Evolutionary conservation across 2,888 invertebrate genomes (phyloP), one percentile per base, ranked within the genome.

Genomic region (Drosophila limbata): DNA sequence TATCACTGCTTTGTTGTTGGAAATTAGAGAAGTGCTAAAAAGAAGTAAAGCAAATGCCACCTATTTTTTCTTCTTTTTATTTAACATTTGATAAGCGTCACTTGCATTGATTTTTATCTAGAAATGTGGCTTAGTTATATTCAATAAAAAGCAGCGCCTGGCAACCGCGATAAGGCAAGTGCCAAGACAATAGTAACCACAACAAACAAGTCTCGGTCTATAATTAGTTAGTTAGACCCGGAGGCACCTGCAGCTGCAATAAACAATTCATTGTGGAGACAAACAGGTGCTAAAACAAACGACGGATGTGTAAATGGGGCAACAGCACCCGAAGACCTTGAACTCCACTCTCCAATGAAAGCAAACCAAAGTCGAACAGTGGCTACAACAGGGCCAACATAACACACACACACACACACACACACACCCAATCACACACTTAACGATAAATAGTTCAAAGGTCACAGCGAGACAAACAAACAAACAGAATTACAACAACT

Each of bases 101-200:
- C 45, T 65, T 51, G 70, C 75, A 78, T 78, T 83, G 84, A 81
- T 81, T 73, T 78, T 76, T 84, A 81, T 84, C 73, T 73, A 68
- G n/a, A 51, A 25, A 62, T 35, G 25, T 40, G 21, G 44, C 21
- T 50, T 61, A 19, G 11, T 37, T 33, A 11, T 11, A 19, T 40
- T 31, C 25, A 4, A 48, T 42, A 28, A 42, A 42, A 19, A 17
- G 11, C 28, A 37, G 53, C 62, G 53, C 84, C 64, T 82, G 53
- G 84, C 82, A 84, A 74, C 77, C 42, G 19, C 59, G 76, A 77
- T 72, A 79, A 57, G 52, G 28, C 28, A 21, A 25, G 11, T 15
- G 31, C 15, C 15, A 17, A 50, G 50, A 50, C 19, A 47, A 13
- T 42, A 45, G 42, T 63, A 64, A 25, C 35, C 61, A 78, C 25